Base-by-base conservation (phyloP, 2,113 vertebrate species). In the Ranitomeya variabilis region DNA sequence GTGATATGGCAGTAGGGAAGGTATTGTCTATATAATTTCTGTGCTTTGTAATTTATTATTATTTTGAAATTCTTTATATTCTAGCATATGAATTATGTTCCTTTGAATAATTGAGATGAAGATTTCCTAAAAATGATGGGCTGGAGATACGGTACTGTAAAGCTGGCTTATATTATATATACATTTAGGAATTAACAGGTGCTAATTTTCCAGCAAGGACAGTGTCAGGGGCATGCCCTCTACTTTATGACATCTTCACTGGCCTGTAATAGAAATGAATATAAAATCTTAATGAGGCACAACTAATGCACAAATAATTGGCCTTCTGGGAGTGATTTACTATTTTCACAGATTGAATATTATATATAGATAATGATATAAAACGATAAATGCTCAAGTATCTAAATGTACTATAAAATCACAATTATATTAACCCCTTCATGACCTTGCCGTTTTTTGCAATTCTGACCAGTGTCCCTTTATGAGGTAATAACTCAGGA, bases 301-400 rank as follows among this genome's bases (percentile, higher is more conserved):
- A 83, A 52, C 59, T 67, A 62, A 83, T 83, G 81, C 62, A 67
- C 81, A 66, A 83, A 83, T 83, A 83, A 83, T 66, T 83, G 81
- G 59, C 37, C 31, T 45, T 83, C 37, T 18, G 37, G 81, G 81
- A 52, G 31, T 83, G 60, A 80, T 80, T 15, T 54, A 80, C 77
- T 55, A 26, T 80, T 80, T 55, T 6, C n/a, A 57, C 51, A 80
- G 19, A 54, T 55, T 80, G 21, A 54, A 26, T 23, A 26, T 57
- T 57, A 55, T 51, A 57, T 12, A 79, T 79, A 13, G 9, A 45
- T 54, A 77, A 11, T 55, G 51, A 19, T 55, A 79, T 4, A 80
- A 80, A 79, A 57, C 0, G 6, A 26, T 21, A 6, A 9, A 52
- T 10, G 18, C 73, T 19, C 45, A 76, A 45, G 45, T 76, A 52